phyloP scores from a whole-genome alignment of 2,113 vertebrate species.

The Melanerpes aurifrons region DNA sequence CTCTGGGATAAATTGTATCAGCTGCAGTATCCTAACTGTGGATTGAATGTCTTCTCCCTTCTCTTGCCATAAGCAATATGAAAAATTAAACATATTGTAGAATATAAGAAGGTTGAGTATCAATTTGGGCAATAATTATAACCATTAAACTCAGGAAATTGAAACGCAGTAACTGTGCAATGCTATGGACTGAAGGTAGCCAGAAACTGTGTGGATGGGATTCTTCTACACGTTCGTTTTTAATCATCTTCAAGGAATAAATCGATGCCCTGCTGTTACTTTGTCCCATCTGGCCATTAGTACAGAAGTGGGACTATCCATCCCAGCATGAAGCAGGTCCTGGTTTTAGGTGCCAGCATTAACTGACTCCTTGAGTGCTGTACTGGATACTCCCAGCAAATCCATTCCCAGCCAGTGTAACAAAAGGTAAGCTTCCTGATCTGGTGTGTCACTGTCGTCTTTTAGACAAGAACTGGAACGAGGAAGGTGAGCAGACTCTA shows the following conservation, averaged over 20 bases:
- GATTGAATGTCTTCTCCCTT: constrained; percentile 8
- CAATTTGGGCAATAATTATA: not conserved
- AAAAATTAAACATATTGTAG: not conserved
- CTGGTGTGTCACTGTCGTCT: not conserved
- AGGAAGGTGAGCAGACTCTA: not conserved
- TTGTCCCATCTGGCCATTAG: not conserved
- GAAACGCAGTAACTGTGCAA: not conserved
- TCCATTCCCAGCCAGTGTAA: not conserved
- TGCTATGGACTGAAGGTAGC: not conserved
- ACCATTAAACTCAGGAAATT: not conserved
- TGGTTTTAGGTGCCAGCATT: not conserved
- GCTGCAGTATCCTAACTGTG: not conserved
- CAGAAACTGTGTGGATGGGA: not conserved
- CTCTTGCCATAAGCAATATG: not conserved
- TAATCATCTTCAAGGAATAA: not conserved
- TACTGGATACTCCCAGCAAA: not conserved
- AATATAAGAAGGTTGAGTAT: not conserved
- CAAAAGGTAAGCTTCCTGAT: not conserved
- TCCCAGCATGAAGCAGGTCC: not conserved
- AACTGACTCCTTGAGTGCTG: fast-evolving
- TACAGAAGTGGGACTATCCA: not conserved
- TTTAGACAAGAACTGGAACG: not conserved
- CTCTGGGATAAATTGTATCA: constrained; percentile 1
- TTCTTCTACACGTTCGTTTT: not conserved
- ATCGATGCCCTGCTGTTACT: not conserved